A percentile compares a stretch with the other conserved stretches of the same genome.
Conservation (phyloP, 2,113 vertebrate species). For the Pomatostomus ruficeps region DNA sequence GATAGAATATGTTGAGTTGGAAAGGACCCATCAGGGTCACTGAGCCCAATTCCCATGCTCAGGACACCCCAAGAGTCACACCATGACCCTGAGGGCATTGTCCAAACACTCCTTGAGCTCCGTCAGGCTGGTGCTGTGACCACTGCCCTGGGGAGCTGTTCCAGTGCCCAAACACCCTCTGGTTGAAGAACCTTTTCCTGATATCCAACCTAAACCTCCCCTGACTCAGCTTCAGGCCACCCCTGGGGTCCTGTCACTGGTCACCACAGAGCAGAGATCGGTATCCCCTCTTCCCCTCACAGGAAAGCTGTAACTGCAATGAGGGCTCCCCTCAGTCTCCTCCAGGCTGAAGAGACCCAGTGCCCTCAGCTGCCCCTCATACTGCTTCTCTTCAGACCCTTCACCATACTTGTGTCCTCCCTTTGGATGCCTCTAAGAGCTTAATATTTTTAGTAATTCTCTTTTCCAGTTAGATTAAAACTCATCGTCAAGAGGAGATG, state of each 20-base stretch:
- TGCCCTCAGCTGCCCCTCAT: neutral
- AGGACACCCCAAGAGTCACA: neutral
- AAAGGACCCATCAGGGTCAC: neutral
- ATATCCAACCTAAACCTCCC: neutral
- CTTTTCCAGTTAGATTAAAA: neutral
- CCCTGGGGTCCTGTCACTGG: neutral
- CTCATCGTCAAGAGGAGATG: neutral
- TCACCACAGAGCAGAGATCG: too few species aligned
- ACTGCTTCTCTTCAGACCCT: neutral
- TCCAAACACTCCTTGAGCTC: accelerated
- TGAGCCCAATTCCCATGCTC: neutral
- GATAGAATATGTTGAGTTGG: neutral
- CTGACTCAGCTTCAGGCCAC: too few species aligned
- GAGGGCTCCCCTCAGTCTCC: neutral
- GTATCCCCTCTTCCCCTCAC: neutral
- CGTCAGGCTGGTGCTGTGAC: neutral
- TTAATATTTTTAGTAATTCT: neutral
- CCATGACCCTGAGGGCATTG: accelerated
- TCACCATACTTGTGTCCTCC: neutral
- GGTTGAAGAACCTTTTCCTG: neutral
- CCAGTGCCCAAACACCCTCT: neutral
- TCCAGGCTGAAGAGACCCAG: neutral
- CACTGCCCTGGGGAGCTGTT: neutral
- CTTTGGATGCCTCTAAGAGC: neutral
- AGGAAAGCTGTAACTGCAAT: neutral